Evolutionary conservation across 23 tunicate species (phyloP).

Genomic region (Aplidium turbinatum): DNA sequence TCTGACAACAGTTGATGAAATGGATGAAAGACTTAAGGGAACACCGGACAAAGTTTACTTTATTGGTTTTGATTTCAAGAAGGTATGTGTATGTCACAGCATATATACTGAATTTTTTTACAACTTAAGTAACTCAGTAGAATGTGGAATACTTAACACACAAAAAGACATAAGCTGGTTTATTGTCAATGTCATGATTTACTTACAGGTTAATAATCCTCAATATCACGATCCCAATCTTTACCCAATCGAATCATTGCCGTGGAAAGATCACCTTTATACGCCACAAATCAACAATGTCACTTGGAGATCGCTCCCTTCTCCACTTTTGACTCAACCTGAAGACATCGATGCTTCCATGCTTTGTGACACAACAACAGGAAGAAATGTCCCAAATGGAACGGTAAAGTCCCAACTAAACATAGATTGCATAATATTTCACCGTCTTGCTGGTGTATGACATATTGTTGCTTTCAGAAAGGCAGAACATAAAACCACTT

Average conservation of each 20-base stretch:
- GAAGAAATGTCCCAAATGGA: constrained; percentile 8
- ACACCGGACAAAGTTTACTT: constrained; percentile 59
- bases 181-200: constrained; percentile 2
- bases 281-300: constrained; percentile 88
- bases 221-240: constrained; percentile 50
- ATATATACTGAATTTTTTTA: too few species aligned
- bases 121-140: too few species aligned
- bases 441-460: too few species aligned
- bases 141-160: too few species aligned
- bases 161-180: too few species aligned
- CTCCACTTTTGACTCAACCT: constrained; percentile 68
- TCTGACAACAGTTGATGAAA: constrained; percentile 8
- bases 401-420: too few species aligned
- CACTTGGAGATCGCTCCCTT: constrained; percentile 37
- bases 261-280: constrained; percentile 66
- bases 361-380: constrained; percentile 50
- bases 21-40: constrained; percentile 22
- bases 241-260: constrained; percentile 59
- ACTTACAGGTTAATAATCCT: constrained; percentile 65
- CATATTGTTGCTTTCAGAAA: too few species aligned
- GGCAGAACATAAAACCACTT: too few species aligned
- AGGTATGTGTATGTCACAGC: too few species aligned
- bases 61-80: constrained; percentile 84
- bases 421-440: too few species aligned
- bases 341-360: constrained; percentile 23